phyloP scores from a whole-genome alignment of 2,888 invertebrate genomes.

The Athalia rosae region DNA sequence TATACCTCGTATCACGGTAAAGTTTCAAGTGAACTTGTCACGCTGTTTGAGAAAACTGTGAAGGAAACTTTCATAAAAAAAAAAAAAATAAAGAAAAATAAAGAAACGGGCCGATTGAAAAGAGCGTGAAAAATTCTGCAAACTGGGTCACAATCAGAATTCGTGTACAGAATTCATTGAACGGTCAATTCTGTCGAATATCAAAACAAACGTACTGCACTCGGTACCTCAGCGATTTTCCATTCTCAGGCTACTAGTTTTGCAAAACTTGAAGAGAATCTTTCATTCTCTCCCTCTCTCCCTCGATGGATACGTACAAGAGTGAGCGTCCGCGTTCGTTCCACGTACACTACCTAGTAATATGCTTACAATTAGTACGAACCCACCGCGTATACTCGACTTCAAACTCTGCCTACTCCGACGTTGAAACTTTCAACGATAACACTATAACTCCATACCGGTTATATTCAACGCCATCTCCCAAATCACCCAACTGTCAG shows the following conservation, averaged over 20 bases:
- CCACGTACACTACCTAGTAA: not conserved
- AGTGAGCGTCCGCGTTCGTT: not conserved
- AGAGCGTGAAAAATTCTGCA: not conserved
- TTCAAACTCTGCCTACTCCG: conserved; percentile 1
- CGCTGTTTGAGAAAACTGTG: too few relatives aligned
- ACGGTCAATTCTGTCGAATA: conserved; percentile 1
- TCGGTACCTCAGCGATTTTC: not conserved
- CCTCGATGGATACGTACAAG: not conserved
- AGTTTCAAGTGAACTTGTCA: too few relatives aligned
- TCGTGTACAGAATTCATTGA: not conserved
- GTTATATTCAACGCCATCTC: conserved; percentile 9
- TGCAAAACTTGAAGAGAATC: not conserved
- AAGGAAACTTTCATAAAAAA: too few relatives aligned
- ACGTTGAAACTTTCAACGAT: conserved; percentile 19
- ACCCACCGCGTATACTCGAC: conserved; percentile 6
- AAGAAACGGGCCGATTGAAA: too few relatives aligned
- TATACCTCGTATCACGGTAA: too few relatives aligned
- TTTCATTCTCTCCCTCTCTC: not conserved
- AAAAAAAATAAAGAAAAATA: too few relatives aligned
- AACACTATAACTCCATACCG: conserved; percentile 19
- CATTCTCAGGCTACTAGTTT: not conserved
- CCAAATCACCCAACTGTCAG: conserved; percentile 32
- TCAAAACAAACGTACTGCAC: too few relatives aligned
- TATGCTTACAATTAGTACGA: not conserved
- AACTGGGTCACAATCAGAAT: not conserved